phyloP scores from a whole-genome alignment of 2,113 vertebrate genomes.

The Corvus cornix region DNA sequence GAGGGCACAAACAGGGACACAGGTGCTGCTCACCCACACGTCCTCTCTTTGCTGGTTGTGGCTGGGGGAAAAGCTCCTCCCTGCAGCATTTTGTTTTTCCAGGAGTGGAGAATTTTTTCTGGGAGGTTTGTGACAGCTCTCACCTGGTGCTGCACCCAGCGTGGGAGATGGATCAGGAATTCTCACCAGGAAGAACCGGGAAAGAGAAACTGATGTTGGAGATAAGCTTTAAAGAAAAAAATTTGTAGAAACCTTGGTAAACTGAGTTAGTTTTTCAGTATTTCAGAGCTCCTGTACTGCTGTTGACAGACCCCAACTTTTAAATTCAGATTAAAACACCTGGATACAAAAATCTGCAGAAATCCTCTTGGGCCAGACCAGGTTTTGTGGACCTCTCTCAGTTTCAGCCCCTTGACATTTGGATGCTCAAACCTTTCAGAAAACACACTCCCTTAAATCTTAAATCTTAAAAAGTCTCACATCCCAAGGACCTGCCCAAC shows the following conservation, averaged over 20 bases:
- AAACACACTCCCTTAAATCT: background rate
- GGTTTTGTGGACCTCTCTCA: no score
- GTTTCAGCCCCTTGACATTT: background rate
- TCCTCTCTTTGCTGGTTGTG: background rate
- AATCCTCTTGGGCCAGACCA: fast-evolving
- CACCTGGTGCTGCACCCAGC: background rate
- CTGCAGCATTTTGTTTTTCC: background rate
- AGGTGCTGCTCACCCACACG: background rate
- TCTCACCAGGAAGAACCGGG: background rate
- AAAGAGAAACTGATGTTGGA: background rate
- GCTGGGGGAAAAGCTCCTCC: background rate
- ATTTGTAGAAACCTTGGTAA: background rate
- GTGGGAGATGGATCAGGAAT: fast-evolving
- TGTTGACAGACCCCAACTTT: fast-evolving
- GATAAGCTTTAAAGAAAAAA: background rate
- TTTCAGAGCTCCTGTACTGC: background rate
- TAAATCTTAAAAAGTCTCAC: background rate
- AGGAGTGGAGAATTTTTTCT: background rate
- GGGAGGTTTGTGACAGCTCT: background rate
- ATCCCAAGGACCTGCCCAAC: background rate
- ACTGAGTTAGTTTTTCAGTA: fast-evolving
- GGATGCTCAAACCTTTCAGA: background rate
- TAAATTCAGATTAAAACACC: background rate
- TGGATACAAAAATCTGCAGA: background rate
- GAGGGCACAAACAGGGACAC: background rate